Evolutionary conservation across 2,113 vertebrate species (phyloP).

Genomic region (Oncorhynchus kisutch): DNA sequence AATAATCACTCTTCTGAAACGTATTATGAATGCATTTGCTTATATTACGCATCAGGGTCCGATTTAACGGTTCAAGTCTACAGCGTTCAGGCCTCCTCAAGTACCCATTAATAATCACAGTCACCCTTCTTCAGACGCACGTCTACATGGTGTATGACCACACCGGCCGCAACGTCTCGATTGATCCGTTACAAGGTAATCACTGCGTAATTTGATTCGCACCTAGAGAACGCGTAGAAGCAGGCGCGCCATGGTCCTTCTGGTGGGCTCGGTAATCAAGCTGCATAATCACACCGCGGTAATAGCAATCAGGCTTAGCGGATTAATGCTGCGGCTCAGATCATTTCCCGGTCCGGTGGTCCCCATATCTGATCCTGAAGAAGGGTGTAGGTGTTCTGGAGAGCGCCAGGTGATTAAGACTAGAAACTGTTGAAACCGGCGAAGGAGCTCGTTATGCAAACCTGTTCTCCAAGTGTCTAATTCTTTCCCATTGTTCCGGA

Average conservation of each 20-base stretch:
- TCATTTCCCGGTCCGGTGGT: slow-evolving; percentile 45
- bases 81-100: slow-evolving; percentile 70
- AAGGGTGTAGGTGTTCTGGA: slow-evolving; percentile 82
- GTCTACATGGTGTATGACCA: slow-evolving; percentile 71
- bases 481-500: slow-evolving; percentile 63
- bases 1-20: slow-evolving; percentile 64
- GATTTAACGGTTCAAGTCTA: slow-evolving; percentile 51
- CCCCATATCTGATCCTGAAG: slow-evolving; percentile 75
- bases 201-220: slow-evolving; percentile 77
- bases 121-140: slow-evolving; percentile 74
- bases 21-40: slow-evolving; percentile 64
- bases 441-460: slow-evolving; percentile 79
- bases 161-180: slow-evolving; percentile 59
- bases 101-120: slow-evolving; percentile 78
- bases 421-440: slow-evolving; percentile 60
- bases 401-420: slow-evolving; percentile 79
- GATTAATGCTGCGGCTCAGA: slow-evolving; percentile 72
- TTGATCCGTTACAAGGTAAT: slow-evolving; percentile 75
- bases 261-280: slow-evolving; percentile 78
- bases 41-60: slow-evolving; percentile 53
- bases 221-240: slow-evolving; percentile 70
- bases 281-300: slow-evolving; percentile 76
- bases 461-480: slow-evolving; percentile 72
- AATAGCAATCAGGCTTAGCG: slow-evolving; percentile 77
- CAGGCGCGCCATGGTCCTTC: slow-evolving; percentile 66